These are phyloP conservation scores for Acropternis orthonyx DNA, from an alignment of 2,797 vertebrate genomes.

Conservation along the genomic window DNA sequence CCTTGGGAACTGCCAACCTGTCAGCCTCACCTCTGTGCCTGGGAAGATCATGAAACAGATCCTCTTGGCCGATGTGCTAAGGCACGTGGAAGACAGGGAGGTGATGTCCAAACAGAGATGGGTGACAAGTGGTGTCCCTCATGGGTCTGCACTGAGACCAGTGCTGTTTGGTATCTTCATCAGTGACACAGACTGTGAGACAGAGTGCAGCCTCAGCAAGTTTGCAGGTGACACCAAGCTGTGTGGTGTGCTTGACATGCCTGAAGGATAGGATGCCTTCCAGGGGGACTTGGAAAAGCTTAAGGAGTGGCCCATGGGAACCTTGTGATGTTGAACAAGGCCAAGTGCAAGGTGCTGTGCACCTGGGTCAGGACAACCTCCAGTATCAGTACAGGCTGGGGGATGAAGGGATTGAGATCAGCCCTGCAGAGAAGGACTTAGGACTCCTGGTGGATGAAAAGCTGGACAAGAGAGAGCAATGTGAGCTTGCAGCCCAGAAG, in stretches of 20 bases:
- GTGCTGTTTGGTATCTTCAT: neutral
- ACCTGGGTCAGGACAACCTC: neutral
- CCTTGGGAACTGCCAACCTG: neutral
- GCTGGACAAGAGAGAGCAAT: neutral
- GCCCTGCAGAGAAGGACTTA: neutral
- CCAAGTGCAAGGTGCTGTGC: neutral
- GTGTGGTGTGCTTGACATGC: neutral
- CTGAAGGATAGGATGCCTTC: neutral
- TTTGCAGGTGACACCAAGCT: neutral
- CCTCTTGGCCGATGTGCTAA: neutral
- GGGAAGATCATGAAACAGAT: neutral
- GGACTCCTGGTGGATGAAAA: neutral
- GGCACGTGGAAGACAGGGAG: neutral
- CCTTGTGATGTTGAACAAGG: neutral
- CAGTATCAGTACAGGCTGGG: neutral
- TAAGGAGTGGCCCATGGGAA: neutral
- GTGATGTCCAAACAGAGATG: neutral
- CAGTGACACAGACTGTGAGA: neutral
- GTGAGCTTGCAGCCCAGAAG: neutral
- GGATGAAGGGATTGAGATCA: neutral
- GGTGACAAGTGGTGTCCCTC: neutral
- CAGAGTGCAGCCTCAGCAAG: neutral
- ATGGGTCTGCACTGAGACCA: too few relatives aligned
- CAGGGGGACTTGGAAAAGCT: neutral
- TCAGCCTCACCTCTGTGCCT: neutral